These are phyloP conservation scores for Felis catus DNA, from an alignment of 2,113 vertebrate genomes.

Conservation along the genomic window F.catus_Fca126_mat1.0 CM031426.1:22497501-22498000, in stretches of 20 bases:
- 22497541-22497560: background rate
- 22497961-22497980: no score
- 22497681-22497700: background rate
- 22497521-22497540: background rate
- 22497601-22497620: background rate
- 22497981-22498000: no score
- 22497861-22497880: background rate
- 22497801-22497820: background rate
- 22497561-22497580: background rate
- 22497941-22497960: no score
- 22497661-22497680: background rate
- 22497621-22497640: background rate
- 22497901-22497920: no score
- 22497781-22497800: background rate
- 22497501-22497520: background rate
- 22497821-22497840: background rate
- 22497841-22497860: background rate
- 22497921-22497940: no score
- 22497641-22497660: background rate
- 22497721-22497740: background rate
- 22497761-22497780: background rate
- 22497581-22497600: background rate
- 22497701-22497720: background rate
- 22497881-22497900: no score
- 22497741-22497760: background rate